Conservation (phyloP, 2,888 invertebrate species). For the Chaitophorus viminalis region DNA sequence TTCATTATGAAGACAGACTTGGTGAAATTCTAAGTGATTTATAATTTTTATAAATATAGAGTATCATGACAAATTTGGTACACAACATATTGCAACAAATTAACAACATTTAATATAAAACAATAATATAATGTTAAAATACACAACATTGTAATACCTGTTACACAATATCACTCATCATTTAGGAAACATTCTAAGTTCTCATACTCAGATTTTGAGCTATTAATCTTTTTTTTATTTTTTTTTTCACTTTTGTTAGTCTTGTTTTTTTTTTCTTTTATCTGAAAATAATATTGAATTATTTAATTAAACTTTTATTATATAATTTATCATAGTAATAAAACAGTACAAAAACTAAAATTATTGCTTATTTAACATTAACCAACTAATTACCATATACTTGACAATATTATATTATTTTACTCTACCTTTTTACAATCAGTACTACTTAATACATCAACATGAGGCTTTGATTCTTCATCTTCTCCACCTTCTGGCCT, state of each 20-base stretch:
- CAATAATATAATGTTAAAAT: not conserved
- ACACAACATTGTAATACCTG: not conserved
- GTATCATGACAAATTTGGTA: too few species aligned
- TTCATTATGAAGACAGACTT: too few species aligned
- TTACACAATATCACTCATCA: conserved; percentile 30
- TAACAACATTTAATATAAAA: not conserved
- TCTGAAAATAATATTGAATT: conserved; percentile 7
- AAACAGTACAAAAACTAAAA: not conserved
- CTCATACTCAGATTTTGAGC: conserved; percentile 51
- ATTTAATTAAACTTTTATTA: not conserved
- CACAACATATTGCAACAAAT: not conserved
- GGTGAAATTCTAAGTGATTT: too few species aligned
- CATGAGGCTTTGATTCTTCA: conserved; percentile 48
- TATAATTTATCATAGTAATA: too few species aligned
- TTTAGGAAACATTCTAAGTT: conserved; percentile 51
- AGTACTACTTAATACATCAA: conserved; percentile 28
- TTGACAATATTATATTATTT: not conserved
- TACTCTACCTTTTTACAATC: conserved; percentile 29
- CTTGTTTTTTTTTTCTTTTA: conserved; percentile 51
- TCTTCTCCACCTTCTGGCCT: conserved; percentile 80
- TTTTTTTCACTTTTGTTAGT: conserved; percentile 25
- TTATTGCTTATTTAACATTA: not conserved
- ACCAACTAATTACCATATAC: not conserved
- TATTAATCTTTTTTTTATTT: conserved; percentile 35
- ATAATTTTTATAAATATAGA: too few species aligned